Evolutionary conservation across 1,140 invertebrate genomes (phyloP).

Genomic region (Archegozetes longisetosus): DNA sequence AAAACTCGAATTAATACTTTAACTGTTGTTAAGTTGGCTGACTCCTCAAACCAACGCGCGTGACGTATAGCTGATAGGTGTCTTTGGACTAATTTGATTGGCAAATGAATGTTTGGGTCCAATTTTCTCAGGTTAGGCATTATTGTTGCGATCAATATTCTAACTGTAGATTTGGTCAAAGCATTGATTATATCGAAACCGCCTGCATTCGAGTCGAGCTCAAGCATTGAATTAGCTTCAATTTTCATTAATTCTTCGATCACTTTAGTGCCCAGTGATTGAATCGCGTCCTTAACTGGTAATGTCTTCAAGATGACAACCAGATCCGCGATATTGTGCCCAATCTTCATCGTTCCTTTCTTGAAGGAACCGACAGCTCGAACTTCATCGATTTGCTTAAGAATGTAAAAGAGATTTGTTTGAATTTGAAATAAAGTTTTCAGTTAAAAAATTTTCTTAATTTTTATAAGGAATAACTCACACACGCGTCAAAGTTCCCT

Average conservation of each 20-base stretch:
- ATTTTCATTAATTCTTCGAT: conserved; percentile 54
- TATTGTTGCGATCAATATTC: conserved; percentile 77
- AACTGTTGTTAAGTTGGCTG: conserved; percentile 79
- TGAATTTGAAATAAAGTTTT: too few species aligned
- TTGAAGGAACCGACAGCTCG: conserved; percentile 93
- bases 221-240: conserved; percentile 26
- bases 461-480: conserved; percentile 40
- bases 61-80: conserved; percentile 86
- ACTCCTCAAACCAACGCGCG: conserved; percentile 94
- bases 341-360: conserved; percentile 91
- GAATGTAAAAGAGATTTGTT: too few species aligned
- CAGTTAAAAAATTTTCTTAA: conserved; percentile 17
- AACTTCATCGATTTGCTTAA: conserved; percentile 87
- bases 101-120: conserved; percentile 65
- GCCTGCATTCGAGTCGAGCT: conserved; percentile 18
- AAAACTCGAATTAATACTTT: conserved; percentile 85
- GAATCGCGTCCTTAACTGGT: conserved; percentile 71
- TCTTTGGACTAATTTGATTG: conserved; percentile 51
- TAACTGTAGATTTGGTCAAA: conserved; percentile 54
- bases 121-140: conserved; percentile 82
- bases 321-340: conserved; percentile 86
- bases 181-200: conserved; percentile 25
- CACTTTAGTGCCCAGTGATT: conserved; percentile 75
- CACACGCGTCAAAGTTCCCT: conserved; percentile 82
- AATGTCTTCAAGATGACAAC: conserved; percentile 96